These are phyloP conservation scores for Agrenia bidenticulata DNA, from an alignment of 2,888 invertebrate species.

Conservation along the genomic window DNA sequence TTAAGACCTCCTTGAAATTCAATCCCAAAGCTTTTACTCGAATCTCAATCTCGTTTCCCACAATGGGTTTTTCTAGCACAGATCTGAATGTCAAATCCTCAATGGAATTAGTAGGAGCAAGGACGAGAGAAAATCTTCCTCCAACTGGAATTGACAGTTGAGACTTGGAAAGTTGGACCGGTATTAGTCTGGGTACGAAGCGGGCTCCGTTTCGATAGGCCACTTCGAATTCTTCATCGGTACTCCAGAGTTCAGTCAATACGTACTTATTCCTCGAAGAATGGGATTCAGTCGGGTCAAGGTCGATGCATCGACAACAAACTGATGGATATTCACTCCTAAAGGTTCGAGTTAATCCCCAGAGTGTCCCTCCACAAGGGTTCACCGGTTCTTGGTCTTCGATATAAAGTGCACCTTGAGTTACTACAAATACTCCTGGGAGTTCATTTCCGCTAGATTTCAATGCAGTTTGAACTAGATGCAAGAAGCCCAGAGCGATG, in stretches of 20 bases:
- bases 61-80: not conserved
- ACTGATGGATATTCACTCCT: not conserved
- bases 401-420: not conserved
- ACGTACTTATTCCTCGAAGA: not conserved
- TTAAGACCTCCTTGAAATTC: slow-evolving; percentile 21
- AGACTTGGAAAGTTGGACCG: not conserved
- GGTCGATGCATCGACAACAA: not conserved
- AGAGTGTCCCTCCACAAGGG: not conserved
- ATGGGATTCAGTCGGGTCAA: not conserved
- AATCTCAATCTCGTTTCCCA: slow-evolving; percentile 12
- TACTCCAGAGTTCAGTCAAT: not conserved
- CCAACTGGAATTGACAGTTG: not conserved
- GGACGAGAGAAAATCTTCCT: slow-evolving; percentile 5
- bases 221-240: not conserved
- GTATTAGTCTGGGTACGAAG: slow-evolving; percentile 2
- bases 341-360: not conserved
- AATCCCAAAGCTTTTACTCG: slow-evolving; percentile 16
- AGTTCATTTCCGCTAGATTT: not conserved
- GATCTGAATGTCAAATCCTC: slow-evolving; percentile 16
- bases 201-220: not conserved
- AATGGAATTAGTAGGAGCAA: slow-evolving; percentile 19
- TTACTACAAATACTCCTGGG: not conserved
- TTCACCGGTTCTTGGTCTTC: not conserved
- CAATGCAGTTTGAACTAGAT: not conserved
- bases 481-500: not conserved